These are phyloP conservation scores for Zaprionus kolodkinae DNA, from an alignment of 1,140 invertebrate species.

Conservation along the genomic window DNA sequence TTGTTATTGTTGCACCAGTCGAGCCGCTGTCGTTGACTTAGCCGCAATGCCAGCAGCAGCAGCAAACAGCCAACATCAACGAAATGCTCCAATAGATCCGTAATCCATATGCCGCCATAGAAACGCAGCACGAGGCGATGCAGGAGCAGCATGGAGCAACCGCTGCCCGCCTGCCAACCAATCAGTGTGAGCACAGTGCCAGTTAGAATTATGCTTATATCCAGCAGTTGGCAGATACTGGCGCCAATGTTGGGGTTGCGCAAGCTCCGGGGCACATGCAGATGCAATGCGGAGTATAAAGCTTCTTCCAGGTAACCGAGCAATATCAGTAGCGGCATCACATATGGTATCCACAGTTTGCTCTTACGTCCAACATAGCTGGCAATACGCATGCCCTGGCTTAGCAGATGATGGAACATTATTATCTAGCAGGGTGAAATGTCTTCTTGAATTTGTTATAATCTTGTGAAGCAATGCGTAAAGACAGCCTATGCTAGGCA, in stretches of 20 bases:
- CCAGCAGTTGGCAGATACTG: slow-evolving; percentile 1
- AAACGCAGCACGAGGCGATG: slow-evolving; percentile 34
- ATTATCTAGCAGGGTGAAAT: not conserved
- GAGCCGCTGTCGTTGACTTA: slow-evolving; percentile 1
- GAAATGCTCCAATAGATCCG: slow-evolving; percentile 33
- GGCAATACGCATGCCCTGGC: not conserved
- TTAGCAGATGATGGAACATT: not conserved
- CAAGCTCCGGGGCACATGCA: not conserved
- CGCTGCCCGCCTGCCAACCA: slow-evolving; percentile 12
- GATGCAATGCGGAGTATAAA: not conserved
- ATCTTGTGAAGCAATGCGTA: not conserved
- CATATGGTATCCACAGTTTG: slow-evolving; percentile 1
- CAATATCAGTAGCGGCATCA: slow-evolving; percentile 1
- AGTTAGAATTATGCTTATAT: slow-evolving; percentile 2
- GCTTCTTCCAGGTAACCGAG: slow-evolving; percentile 8
- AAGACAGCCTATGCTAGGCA: not conserved
- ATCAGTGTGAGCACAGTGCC: slow-evolving; percentile 11
- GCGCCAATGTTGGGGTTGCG: not conserved
- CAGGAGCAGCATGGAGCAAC: slow-evolving; percentile 33
- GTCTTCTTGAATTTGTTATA: not conserved
- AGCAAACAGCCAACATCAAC: slow-evolving; percentile 45
- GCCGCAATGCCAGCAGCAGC: slow-evolving; percentile 26
- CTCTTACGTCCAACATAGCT: not conserved
- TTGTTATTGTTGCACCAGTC: not conserved
- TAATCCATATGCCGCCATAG: slow-evolving; percentile 23